Evolutionary conservation across 2,888 invertebrate species (phyloP), one percentile per base, ranked within the genome.

Genomic region (Cheiracanthium punctorium): DNA sequence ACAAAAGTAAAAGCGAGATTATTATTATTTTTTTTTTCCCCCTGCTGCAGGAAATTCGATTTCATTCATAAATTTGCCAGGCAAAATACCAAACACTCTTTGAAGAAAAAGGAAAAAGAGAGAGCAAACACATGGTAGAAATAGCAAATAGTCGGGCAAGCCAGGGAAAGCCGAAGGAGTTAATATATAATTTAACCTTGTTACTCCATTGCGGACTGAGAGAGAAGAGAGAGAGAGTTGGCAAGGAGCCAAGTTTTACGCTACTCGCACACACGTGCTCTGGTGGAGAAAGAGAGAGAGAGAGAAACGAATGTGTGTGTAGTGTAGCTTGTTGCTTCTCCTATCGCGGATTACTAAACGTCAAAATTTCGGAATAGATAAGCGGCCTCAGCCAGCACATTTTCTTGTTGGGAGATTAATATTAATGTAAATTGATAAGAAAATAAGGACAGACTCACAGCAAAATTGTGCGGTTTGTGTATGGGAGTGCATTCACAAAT

Each of bases 101-200:
- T 7, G 24, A 7, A n/a, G 17, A 24, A 48, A 12, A 17, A 58
- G 58, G 4, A n/a, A 58, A 24, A 48, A 24, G 24, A 58, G 24
- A 58, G 24, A 1, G 58, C 58, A 58, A 58, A 58, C 58, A 58
- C 58, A 58, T 58, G 58, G 58, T 58, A 58, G 58, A 58, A 58
- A 58, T 58, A 58, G 58, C 58, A 58, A 58, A 58, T 58, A 58
- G 24, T 24, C 24, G 58, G 64, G 41, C 67, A 48, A n/a, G n/a
- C n/a, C 28, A 12, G 52, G 33, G 30, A 43, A 70, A 73, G 67
- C 24, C 12, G 24, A 24, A 58, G 58, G 58, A 58, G 58, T 58
- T 58, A 58, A 82, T 82, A 74, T 69, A 75, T 82, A 82, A 82
- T 75, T 82, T 81, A 81, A 81, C 81, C 81, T 81, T 75, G 81